A percentile compares a stretch with the other conserved stretches of the same genome.
Evolutionary conservation across 2,113 vertebrate genomes (phyloP).

Genomic region (Echinops telfairi): DNA sequence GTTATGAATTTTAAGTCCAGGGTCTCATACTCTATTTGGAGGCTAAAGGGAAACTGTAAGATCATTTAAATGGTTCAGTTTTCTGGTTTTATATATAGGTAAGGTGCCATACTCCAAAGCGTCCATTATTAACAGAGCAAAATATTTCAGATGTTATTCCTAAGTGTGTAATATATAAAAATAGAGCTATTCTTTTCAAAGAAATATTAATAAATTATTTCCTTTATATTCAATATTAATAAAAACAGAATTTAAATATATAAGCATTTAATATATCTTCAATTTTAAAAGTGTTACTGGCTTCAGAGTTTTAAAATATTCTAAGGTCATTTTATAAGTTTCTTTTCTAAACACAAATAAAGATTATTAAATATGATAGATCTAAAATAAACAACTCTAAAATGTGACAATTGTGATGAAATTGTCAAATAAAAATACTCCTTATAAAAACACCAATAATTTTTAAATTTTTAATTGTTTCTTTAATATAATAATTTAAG

Average conservation of each 20-base stretch:
- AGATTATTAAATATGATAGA: conserved; percentile 37
- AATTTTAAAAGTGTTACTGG: conserved; percentile 28
- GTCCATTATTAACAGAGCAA: neutral
- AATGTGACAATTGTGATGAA: conserved; percentile 42
- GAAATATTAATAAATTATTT: conserved; percentile 5
- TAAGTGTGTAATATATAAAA: neutral
- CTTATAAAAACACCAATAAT: conserved; percentile 60
- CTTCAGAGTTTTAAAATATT: conserved; percentile 63
- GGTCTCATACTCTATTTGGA: neutral
- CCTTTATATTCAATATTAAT: conserved; percentile 34
- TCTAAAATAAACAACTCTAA: conserved; percentile 39
- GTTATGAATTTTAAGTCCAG: neutral
- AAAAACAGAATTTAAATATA: conserved; percentile 34
- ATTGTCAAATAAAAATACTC: conserved; percentile 42
- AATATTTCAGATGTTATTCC: neutral
- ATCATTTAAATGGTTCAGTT: conserved; percentile 16
- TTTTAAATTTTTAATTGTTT: conserved; percentile 30
- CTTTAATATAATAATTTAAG: conserved; percentile 30
- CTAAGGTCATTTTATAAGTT: conserved; percentile 47
- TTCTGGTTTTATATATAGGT: neutral
- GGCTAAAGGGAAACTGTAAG: neutral
- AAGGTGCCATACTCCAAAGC: conserved; percentile 16
- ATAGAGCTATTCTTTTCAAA: conserved; percentile 45
- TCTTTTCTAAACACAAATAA: conserved; percentile 56
- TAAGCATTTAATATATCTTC: neutral